phyloP scores from a whole-genome alignment of 2,888 invertebrate genomes.

The Encarsia formosa region DNA sequence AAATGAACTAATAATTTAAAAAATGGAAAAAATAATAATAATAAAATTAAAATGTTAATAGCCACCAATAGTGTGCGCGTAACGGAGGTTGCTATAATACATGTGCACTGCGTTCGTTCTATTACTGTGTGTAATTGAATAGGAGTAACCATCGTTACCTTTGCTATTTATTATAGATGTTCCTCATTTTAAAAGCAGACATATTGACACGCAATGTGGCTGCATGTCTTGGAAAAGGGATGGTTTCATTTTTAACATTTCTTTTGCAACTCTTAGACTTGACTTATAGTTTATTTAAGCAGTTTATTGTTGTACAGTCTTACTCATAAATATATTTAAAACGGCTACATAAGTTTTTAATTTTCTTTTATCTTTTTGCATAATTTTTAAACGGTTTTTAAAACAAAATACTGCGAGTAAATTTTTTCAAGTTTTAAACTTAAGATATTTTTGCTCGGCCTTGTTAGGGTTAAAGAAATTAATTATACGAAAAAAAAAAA shows the following conservation, averaged over 20 bases:
- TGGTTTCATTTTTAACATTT: neutral
- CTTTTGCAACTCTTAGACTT: neutral
- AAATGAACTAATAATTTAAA: constrained; percentile 7
- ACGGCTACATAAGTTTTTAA: no score
- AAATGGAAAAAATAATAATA: constrained; percentile 17
- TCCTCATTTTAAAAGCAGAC: constrained; percentile 44
- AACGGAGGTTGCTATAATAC: constrained; percentile 24
- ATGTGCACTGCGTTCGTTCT: constrained; percentile 37
- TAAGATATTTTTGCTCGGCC: constrained; percentile 19
- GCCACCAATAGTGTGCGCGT: no score
- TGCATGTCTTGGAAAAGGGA: neutral
- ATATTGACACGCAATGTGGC: neutral
- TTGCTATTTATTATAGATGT: constrained; percentile 46
- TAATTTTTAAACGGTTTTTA: neutral
- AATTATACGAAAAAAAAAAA: constrained; percentile 6
- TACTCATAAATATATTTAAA: no score
- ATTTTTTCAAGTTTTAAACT: no score
- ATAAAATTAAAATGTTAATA: constrained; percentile 21
- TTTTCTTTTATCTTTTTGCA: no score
- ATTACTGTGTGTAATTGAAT: constrained; percentile 36
- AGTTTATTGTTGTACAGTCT: neutral
- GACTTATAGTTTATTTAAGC: neutral
- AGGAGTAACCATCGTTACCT: constrained; percentile 37
- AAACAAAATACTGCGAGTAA: neutral
- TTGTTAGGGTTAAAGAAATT: constrained; percentile 10